These are phyloP conservation scores for Mustela lutreola DNA, from an alignment of 2,113 vertebrate species.

Conservation along the genomic window DNA sequence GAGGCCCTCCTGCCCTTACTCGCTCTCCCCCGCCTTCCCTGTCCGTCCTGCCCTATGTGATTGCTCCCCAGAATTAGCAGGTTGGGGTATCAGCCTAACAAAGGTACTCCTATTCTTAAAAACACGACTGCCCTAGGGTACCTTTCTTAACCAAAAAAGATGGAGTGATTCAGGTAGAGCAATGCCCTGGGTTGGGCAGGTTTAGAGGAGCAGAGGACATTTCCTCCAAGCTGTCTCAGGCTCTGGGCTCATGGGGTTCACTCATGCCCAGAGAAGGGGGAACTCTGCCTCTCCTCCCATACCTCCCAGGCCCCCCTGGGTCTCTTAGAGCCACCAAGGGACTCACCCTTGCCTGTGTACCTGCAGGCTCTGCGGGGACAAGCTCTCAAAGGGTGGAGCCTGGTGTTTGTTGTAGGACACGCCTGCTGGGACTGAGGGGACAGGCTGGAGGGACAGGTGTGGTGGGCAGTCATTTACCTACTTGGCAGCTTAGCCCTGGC, in stretches of 20 bases:
- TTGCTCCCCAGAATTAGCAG: neutral
- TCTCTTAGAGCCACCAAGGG: neutral
- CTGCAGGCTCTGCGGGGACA: neutral
- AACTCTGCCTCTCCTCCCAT: neutral
- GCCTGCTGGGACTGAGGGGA: neutral
- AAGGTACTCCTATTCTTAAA: neutral
- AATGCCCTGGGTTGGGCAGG: neutral
- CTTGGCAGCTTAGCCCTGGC: slow-evolving; percentile 23
- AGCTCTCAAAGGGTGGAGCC: neutral
- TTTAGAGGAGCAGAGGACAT: neutral
- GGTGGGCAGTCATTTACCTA: neutral
- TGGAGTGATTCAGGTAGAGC: neutral
- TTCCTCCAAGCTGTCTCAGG: neutral
- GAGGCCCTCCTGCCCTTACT: neutral
- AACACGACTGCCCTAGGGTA: neutral
- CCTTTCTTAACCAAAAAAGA: neutral
- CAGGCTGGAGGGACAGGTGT: neutral
- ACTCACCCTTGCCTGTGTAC: accelerated
- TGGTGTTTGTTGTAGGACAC: neutral
- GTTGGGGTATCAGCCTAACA: neutral
- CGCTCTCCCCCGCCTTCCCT: neutral
- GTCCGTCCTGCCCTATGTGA: neutral
- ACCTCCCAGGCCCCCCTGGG: neutral
- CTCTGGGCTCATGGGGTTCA: neutral
- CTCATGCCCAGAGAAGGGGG: neutral